phyloP scores from a whole-genome alignment of 2,797 vertebrate genomes.

The Crenuchus spilurus region DNA sequence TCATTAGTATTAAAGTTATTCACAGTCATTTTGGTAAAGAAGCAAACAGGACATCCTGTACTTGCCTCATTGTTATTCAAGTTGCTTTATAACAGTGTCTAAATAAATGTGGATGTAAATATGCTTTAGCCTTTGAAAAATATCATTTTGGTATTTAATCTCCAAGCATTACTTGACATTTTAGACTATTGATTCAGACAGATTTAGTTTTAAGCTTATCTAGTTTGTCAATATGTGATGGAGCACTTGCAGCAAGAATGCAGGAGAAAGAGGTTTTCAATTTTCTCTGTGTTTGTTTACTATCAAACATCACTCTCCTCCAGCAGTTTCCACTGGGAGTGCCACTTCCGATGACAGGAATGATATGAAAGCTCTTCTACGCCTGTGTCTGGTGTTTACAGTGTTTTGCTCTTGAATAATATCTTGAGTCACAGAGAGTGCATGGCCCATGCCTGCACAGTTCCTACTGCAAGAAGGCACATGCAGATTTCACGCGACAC shows the following conservation, averaged over 20 bases:
- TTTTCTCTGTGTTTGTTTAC: neutral
- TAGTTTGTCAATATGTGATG: neutral
- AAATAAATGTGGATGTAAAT: too few species aligned
- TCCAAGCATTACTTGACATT: too few species aligned
- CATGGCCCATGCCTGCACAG: conserved; percentile 55
- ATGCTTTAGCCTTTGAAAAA: too few species aligned
- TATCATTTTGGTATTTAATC: too few species aligned
- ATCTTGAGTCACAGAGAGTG: conserved; percentile 58
- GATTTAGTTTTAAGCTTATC: neutral
- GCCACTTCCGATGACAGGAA: neutral
- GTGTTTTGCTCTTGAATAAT: neutral
- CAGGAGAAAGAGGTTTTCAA: too few species aligned
- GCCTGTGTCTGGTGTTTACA: neutral
- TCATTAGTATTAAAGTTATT: too few species aligned
- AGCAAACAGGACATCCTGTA: too few species aligned
- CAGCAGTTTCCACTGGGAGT: neutral
- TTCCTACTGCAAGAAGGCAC: conserved; percentile 59
- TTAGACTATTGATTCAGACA: too few species aligned
- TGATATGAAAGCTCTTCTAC: neutral
- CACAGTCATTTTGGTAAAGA: too few species aligned
- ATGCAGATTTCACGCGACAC: conserved; percentile 66
- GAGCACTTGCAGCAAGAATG: too few species aligned
- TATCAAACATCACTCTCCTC: neutral
- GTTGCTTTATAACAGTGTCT: too few species aligned
- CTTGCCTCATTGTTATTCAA: too few species aligned